Base-by-base conservation (phyloP, 2,113 vertebrate genomes). In the Myocastor coypus region DNA sequence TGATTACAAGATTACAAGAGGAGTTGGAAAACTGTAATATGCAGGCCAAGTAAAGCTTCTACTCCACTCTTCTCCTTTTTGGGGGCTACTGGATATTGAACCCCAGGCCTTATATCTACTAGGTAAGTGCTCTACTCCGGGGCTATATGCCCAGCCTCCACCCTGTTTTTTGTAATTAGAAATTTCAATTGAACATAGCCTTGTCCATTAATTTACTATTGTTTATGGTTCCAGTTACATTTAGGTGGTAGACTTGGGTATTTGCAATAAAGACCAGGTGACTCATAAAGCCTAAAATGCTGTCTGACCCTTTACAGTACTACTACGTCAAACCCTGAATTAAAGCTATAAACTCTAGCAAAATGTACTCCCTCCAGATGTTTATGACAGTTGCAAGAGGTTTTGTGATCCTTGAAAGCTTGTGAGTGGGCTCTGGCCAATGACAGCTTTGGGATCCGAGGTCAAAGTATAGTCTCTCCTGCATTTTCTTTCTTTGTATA, bases 161-260 rank as follows among this genome's bases (percentile, higher is more conserved):
- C 52, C 50, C 42, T 80, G 37, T 26, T 97, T 97, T 93, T 91
- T 61, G 24, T 93, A 95, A 92, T 75, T 93, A 61, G 61, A 88
- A 55, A 14, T 91, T 92, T 81, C 83, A 52, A 34, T 87, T 69
- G 63, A 97, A 81, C 37, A 90, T 17, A 95, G 59, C 26, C 9
- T 55, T 59, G 2, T 37, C 69, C 50, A 11, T 86, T 91, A n/a
- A 91, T 86, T 92, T 91, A 89, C 46, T 81, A 7, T 91, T 91
- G 13, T 89, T 57, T 61, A 24, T 61, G 63, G 14, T 46, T 96
- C 42, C 73, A 94, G 64, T 94, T 73, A 22, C 57, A n/a, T 50
- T 84, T 5, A 1, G 32, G 1, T 50, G 59, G 61, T 81, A 50
- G 80, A 92, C 19, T 20, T 87, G 83, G 91, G 24, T 92, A 50